Percentiles rank a stretch among this genome's conserved stretches.
phyloP scores from a whole-genome alignment of 2,113 vertebrate species.

The Caranx melampygus region DNA sequence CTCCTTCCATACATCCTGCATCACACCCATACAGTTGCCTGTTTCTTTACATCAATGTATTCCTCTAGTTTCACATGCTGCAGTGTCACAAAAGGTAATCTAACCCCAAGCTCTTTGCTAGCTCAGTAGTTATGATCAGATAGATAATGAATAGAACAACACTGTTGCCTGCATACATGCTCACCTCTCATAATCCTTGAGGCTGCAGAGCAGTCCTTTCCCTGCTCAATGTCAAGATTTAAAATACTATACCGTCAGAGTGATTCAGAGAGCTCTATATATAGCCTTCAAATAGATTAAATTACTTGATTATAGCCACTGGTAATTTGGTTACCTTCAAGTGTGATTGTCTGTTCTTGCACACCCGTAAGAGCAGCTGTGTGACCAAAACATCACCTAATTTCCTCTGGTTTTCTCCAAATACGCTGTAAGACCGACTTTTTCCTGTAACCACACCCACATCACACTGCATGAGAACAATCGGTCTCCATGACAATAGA shows the following conservation, averaged over 20 bases:
- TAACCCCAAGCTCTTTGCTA: constrained; percentile 11
- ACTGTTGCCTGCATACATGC: neutral
- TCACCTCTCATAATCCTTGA: neutral
- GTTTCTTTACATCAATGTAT: neutral
- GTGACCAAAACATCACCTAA: constrained; percentile 12
- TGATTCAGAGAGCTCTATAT: neutral
- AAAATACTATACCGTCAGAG: neutral
- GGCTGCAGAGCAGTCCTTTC: neutral
- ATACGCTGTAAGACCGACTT: constrained; percentile 1
- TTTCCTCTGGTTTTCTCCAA: constrained; percentile 35
- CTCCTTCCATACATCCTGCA: constrained; percentile 10
- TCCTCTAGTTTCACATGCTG: neutral
- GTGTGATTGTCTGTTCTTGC: constrained; percentile 20
- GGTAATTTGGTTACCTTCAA: constrained; percentile 18
- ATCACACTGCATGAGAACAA: constrained; percentile 23
- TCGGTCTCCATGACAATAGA: constrained; percentile 49
- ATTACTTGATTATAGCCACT: constrained; percentile 25
- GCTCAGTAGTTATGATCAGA: neutral
- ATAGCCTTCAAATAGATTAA: constrained; percentile 18
- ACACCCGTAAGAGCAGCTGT: neutral
- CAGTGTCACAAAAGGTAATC: neutral
- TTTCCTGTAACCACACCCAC: constrained; percentile 25
- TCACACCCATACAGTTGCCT: neutral
- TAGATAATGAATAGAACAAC: neutral
- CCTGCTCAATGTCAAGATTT: neutral